Evolutionary conservation across 2,888 invertebrate species (phyloP).

Genomic region (Melinaea marsaeus): DNA sequence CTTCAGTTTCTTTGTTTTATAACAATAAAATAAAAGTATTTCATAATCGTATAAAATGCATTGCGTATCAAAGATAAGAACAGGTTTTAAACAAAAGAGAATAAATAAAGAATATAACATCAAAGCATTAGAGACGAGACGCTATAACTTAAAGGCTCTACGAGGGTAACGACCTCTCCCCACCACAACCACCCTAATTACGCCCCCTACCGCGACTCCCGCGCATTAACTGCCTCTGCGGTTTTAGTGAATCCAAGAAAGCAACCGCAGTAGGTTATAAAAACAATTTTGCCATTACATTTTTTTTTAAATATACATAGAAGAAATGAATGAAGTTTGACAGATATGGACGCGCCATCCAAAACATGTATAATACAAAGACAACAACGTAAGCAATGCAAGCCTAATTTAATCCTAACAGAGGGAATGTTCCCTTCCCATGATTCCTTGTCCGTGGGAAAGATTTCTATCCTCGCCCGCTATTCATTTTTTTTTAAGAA

Average conservation of each 20-base stretch:
- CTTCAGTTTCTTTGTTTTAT: no score
- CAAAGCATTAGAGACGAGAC: constrained; percentile 30
- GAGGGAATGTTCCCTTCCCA: constrained; percentile 57
- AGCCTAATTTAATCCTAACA: constrained; percentile 29
- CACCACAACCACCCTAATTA: constrained; percentile 54
- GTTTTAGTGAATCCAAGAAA: constrained; percentile 32
- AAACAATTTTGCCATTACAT: constrained; percentile 11
- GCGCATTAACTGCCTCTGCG: constrained; percentile 35
- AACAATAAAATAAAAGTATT: background rate
- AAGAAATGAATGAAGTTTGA: background rate
- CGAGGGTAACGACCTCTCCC: constrained; percentile 51
- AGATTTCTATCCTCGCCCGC: constrained; percentile 64
- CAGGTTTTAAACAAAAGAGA: constrained; percentile 3
- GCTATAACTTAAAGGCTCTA: constrained; percentile 48
- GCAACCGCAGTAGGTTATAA: constrained; percentile 19
- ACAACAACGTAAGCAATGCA: constrained; percentile 26
- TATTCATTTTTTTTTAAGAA: constrained; percentile 64
- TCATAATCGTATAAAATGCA: background rate
- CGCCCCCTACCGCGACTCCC: constrained; percentile 45
- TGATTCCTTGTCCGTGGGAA: constrained; percentile 63
- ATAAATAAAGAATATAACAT: constrained; percentile 8
- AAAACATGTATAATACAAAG: constrained; percentile 13
- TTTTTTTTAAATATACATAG: background rate
- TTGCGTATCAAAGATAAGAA: background rate
- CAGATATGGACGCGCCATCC: background rate